Percentiles rank a stretch among this genome's conserved stretches.
Conservation (phyloP, 2,888 invertebrate species). For the Kryphioiulus occultus region DNA sequence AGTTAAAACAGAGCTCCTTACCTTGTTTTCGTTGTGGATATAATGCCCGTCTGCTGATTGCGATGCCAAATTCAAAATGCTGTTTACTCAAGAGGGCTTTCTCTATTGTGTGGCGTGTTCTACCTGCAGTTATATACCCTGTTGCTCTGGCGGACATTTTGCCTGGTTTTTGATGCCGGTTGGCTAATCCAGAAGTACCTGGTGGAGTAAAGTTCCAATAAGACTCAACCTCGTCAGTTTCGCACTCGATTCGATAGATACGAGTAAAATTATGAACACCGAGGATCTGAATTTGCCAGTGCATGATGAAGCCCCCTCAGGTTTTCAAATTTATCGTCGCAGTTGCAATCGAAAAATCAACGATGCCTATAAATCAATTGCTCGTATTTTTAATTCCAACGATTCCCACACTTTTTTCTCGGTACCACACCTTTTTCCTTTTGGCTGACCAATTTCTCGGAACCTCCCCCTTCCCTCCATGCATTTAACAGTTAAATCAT, state of each 20-base stretch:
- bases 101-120: constrained; percentile 11
- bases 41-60: not conserved
- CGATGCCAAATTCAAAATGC: constrained; percentile 27
- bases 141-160: constrained; percentile 36
- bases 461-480: too few species aligned
- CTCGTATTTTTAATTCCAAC: not conserved
- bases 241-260: constrained; percentile 8
- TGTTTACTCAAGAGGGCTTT: not conserved
- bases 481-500: too few species aligned
- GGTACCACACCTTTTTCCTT: too few species aligned
- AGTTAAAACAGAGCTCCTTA: not conserved
- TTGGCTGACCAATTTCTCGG: too few species aligned
- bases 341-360: not conserved
- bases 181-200: constrained; percentile 39
- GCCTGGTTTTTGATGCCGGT: constrained; percentile 29
- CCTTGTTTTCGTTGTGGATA: not conserved
- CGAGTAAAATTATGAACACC: not conserved
- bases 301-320: not conserved
- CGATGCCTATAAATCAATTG: not conserved
- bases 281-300: not conserved
- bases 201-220: constrained; percentile 17
- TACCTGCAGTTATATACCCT: constrained; percentile 27
- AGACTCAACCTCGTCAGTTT: constrained; percentile 1
- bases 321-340: not conserved
- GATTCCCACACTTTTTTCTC: too few species aligned